phyloP scores from a whole-genome alignment of 2,113 vertebrate species.

The Tupaia chinensis region DNA sequence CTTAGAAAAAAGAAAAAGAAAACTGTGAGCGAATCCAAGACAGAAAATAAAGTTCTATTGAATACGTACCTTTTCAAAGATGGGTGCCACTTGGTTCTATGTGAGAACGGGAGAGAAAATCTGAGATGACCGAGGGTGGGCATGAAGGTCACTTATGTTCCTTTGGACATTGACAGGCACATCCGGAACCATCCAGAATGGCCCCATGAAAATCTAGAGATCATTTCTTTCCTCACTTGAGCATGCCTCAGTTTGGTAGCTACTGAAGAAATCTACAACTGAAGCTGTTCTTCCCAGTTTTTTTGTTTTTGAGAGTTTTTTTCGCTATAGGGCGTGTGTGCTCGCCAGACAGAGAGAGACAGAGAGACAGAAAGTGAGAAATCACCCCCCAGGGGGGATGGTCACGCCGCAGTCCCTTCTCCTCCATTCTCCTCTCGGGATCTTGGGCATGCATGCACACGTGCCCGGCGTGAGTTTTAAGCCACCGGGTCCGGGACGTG shows the following conservation, averaged over 20 bases:
- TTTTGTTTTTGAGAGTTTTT: not conserved
- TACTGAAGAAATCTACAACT: not conserved
- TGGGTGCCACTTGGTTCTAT: not conserved
- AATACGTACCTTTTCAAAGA: not conserved
- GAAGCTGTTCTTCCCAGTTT: not conserved
- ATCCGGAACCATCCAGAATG: not conserved
- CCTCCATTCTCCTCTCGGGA: too few species aligned
- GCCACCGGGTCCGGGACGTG: too few species aligned
- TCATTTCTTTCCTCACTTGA: not conserved
- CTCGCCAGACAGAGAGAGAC: too few species aligned
- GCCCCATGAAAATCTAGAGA: too few species aligned
- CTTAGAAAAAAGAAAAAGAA: not conserved
- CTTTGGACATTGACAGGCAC: not conserved
- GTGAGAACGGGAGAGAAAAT: not conserved
- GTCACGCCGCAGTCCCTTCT: too few species aligned
- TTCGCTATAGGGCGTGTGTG: too few species aligned
- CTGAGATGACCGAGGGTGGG: not conserved
- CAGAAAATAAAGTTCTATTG: not conserved
- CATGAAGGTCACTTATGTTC: not conserved
- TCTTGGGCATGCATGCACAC: too few species aligned
- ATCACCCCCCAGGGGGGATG: too few species aligned
- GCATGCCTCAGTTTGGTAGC: not conserved
- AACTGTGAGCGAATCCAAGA: not conserved
- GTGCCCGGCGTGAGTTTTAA: too few species aligned
- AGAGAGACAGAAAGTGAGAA: too few species aligned